Base-by-base conservation (phyloP, 2,113 vertebrate species). In the Ophiodon elongatus region DNA sequence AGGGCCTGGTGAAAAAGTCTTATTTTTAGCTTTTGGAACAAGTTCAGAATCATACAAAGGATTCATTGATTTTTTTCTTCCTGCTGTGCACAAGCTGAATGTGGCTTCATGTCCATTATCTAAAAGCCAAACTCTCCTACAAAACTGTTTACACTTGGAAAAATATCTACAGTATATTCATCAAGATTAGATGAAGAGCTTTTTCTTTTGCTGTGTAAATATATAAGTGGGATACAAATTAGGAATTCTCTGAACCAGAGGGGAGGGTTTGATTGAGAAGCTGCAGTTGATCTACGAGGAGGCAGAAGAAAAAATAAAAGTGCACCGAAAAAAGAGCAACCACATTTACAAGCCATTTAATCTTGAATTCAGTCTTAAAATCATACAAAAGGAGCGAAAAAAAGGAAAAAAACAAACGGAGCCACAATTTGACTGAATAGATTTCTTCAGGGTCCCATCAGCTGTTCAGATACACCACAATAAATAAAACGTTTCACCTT, bases 341-440 rank as follows among this genome's bases (percentile, higher is more conserved):
- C 83, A 73, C 73, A 78, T 91, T 88, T 66, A 85, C 77, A 87
- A 91, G 85, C 80, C 85, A 71, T 92, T 93, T 92, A 92, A 92
- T 93, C 85, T 93, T 87, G 79, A 87, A 84, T 85, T 90, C 88
- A 91, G 86, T 88, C 76, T 70, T 77, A 59, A 88, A 92, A 90
- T 87, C 76, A 89, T 92, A 92, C 87, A 92, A 91, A 91, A 86
- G 84, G 81, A 88, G 88, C 84, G 76, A 76, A 75, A 62, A 79
- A 29, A 75, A 72, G 85, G 71, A 78, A 57, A 74, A 78, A 57
- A 74, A 25, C 62, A 70, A 79, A 82, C 65, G 69, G 77, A 76
- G 65, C 70, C 68, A 80, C 79, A 76, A 13, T 79, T 43, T 57
- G 66, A 68, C 27, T 69, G 50, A 21, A 60, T 17, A 33, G 21